These are phyloP conservation scores for Chloebia gouldiae DNA, from an alignment of 2,113 vertebrate genomes.

Conservation along the genomic window DNA sequence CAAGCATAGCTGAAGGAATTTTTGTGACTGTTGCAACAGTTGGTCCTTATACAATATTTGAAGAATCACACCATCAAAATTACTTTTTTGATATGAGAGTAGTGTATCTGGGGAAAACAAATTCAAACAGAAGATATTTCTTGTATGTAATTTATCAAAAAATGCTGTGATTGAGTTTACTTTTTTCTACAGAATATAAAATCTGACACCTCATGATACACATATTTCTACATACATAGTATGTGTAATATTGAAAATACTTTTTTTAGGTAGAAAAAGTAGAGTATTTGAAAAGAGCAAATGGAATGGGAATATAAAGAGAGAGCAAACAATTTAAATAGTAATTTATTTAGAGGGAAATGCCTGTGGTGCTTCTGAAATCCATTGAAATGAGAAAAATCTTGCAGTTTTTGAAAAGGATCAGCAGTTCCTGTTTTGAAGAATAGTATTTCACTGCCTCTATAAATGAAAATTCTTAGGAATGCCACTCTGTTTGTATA, in stretches of 20 bases:
- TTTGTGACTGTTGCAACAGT: not conserved
- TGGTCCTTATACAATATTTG: not conserved
- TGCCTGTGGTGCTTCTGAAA: not conserved
- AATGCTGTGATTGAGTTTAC: not conserved
- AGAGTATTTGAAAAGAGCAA: not conserved
- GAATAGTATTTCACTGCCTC: not conserved
- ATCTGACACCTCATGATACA: not conserved
- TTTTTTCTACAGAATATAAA: not conserved
- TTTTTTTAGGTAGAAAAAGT: not conserved
- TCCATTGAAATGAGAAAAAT: not conserved
- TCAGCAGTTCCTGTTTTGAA: not conserved
- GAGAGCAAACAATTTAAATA: not conserved
- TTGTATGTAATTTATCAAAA: not conserved
- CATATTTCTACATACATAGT: not conserved
- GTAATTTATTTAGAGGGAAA: not conserved
- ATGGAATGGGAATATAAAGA: not conserved
- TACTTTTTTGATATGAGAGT: not conserved
- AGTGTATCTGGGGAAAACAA: not conserved
- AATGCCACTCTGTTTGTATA: not conserved
- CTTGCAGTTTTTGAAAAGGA: not conserved
- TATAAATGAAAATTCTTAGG: not conserved
- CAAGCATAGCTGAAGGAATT: not conserved
- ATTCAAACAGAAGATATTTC: not conserved
- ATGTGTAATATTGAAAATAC: not conserved
- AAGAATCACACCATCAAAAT: not conserved